Evolutionary conservation across 2,888 invertebrate species (phyloP), one percentile per base, ranked within the genome.

Genomic region (Notodonta dromedarius): DNA sequence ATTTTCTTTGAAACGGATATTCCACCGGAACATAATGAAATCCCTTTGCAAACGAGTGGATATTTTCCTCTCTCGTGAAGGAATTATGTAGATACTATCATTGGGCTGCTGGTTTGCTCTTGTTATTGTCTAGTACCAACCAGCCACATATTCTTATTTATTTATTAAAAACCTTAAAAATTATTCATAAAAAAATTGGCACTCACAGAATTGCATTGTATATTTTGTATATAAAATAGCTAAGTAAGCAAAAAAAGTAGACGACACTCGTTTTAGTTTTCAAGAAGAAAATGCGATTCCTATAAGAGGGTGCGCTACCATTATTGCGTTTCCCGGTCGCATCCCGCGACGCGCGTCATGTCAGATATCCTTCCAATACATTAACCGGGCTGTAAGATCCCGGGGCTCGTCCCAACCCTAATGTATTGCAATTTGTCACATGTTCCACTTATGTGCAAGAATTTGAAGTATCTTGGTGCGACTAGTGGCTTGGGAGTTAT

Each of bases 281-380:
- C 12, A 48, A 50, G 16, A 9, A 50, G 50, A 16, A 50, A 50
- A 50, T 16, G 9, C 50, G 16, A 50, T 50, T 50, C 9, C 9
- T 8, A 50, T 50, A 50, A 50, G 16, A 16, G 8, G 9, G 16
- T 50, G 5, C 48, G 14, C 48, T 4, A 50, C 16, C 8, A 50
- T 50, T 46, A 46, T 46, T 16, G 50, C 16, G 50, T 50, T 50
- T 50, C 46, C 46, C 14, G 50, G 16, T 7, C 50, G 50, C 50
- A 50, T 16, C 16, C 8, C 50, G 50, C 16, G 40, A 14, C 56
- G n/a, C 58, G 46, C 52, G 58, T 53, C 35, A 54, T 53, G 53
- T 58, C 58, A 58, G 53, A 52, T 54, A 44, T 53, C 53, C 53
- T 58, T 53, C 53, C 58, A 53, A 58, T 58, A 58, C 58, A 58